These are phyloP conservation scores for Aphaenogaster ashmeadi DNA, from an alignment of 1,140 invertebrate genomes.

Conservation along the genomic window DNA sequence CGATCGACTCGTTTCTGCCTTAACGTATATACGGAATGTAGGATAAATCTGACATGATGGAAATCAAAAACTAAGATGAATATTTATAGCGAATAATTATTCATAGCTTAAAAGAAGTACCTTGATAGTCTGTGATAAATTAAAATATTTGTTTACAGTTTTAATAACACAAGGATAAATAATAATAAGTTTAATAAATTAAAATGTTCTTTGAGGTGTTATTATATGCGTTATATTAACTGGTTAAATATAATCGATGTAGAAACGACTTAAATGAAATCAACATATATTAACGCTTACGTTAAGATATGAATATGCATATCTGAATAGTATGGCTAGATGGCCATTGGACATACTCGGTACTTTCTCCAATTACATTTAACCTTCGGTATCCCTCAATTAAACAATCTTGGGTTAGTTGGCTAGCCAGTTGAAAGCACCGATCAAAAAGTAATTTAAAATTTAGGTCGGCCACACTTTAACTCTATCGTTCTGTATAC, in stretches of 20 bases:
- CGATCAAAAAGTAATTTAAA: constrained; percentile 49
- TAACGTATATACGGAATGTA: not conserved
- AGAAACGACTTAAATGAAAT: constrained; percentile 2
- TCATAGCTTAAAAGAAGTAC: not conserved
- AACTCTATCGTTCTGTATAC: not conserved
- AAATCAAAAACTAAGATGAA: not conserved
- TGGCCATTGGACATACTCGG: not conserved
- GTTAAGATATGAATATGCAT: not conserved
- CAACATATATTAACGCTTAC: not conserved
- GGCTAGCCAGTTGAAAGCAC: constrained; percentile 1
- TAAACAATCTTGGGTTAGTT: constrained; percentile 26
- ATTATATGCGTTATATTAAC: not conserved
- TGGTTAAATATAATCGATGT: not conserved
- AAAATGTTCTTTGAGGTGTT: not conserved
- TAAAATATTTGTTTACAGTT: not conserved
- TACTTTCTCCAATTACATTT: constrained; percentile 44
- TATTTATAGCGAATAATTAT: not conserved
- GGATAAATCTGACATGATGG: not conserved
- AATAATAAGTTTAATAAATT: constrained; percentile 7
- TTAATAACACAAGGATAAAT: not conserved
- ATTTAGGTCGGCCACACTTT: constrained; percentile 15
- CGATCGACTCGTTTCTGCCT: not conserved
- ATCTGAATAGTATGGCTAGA: not conserved
- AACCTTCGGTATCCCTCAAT: constrained; percentile 15
- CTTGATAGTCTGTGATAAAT: not conserved